These are phyloP conservation scores for Drosophila auraria DNA, from an alignment of 1,140 invertebrate species.

Conservation along the genomic window DNA sequence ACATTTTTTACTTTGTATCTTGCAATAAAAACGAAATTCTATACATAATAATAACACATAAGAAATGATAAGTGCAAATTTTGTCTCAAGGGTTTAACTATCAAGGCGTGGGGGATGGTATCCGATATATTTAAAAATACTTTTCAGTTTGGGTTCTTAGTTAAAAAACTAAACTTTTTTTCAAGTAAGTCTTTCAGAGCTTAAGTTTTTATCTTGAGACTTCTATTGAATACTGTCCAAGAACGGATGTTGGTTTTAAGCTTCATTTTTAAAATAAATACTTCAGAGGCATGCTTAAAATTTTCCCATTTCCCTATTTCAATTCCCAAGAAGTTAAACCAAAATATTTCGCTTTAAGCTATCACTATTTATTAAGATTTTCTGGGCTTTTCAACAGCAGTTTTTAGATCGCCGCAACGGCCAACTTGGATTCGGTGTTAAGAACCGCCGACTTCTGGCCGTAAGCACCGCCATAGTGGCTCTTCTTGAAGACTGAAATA, in stretches of 20 bases:
- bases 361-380: conserved; percentile 79
- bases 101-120: background rate
- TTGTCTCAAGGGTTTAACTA: conserved; percentile 25
- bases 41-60: conserved; percentile 72
- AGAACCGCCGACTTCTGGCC: conserved; percentile 45
- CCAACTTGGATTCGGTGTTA: conserved; percentile 63
- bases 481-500: conserved; percentile 68
- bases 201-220: background rate
- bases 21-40: conserved; percentile 76
- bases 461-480: conserved; percentile 60
- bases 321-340: background rate
- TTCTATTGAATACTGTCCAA: background rate
- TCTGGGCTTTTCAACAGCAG: conserved; percentile 29
- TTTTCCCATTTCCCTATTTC: background rate
- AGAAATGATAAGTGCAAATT: conserved; percentile 38
- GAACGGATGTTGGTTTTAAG: background rate
- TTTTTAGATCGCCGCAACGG: conserved; percentile 58
- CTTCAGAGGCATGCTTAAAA: background rate
- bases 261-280: background rate
- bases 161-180: background rate
- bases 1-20: conserved; percentile 83
- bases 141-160: too few relatives aligned
- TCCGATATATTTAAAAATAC: too few relatives aligned
- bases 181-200: background rate
- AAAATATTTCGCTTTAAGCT: conserved; percentile 47